Evolutionary conservation across 2,888 invertebrate genomes (phyloP).

Genomic region (Spicauda simplicius): DNA sequence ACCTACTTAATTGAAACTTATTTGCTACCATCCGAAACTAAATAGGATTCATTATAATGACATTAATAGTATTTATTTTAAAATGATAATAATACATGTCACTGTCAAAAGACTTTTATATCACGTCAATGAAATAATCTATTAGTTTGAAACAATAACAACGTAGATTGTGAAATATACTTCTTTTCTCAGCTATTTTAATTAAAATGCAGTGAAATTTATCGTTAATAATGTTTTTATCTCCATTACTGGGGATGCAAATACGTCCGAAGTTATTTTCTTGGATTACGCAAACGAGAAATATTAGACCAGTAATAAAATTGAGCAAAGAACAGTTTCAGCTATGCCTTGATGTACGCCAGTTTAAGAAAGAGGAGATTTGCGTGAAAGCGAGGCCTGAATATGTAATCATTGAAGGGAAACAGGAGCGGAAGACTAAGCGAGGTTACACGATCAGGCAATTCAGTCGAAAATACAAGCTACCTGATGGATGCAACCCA

Average conservation of each 20-base stretch:
- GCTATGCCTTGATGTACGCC: constrained; percentile 62
- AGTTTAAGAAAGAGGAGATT: constrained; percentile 66
- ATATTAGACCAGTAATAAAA: constrained; percentile 58
- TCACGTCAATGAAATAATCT: constrained; percentile 34
- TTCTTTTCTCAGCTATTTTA: background rate
- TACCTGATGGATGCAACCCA: constrained; percentile 66
- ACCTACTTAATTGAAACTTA: constrained; percentile 33
- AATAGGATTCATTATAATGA: constrained; percentile 2
- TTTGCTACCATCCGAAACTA: constrained; percentile 32
- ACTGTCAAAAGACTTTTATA: constrained; percentile 32
- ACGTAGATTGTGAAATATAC: background rate
- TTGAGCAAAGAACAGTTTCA: constrained; percentile 65
- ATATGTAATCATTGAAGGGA: constrained; percentile 71
- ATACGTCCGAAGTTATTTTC: constrained; percentile 46
- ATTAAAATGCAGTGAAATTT: constrained; percentile 2
- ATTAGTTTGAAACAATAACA: constrained; percentile 3
- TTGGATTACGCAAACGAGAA: constrained; percentile 51
- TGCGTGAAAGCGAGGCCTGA: constrained; percentile 65
- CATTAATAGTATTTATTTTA: constrained; percentile 11
- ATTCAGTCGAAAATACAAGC: constrained; percentile 66
- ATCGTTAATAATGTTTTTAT: constrained; percentile 46
- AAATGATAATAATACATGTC: constrained; percentile 14
- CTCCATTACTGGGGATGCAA: constrained; percentile 40
- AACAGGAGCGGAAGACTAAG: constrained; percentile 64
- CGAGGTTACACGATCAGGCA: constrained; percentile 59